Conservation (phyloP, 2,113 vertebrate genomes). For the Scophthalmus maximus region DNA sequence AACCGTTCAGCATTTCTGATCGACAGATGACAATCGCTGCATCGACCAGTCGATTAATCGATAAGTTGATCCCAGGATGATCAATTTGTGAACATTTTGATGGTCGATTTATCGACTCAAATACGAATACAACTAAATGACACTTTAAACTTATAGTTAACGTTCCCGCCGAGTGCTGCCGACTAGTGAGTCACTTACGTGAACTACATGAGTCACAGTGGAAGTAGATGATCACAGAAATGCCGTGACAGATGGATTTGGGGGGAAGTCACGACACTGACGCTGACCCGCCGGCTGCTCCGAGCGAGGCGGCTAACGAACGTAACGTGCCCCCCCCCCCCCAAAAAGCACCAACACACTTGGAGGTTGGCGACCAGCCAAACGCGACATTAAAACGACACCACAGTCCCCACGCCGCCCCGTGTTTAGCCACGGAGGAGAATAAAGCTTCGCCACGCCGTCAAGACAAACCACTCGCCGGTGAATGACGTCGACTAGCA, state of each 20-base stretch:
- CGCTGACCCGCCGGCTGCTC: background rate
- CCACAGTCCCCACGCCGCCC: accelerated
- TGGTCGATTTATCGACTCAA: too few species aligned
- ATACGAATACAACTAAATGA: too few species aligned
- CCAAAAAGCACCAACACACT: too few species aligned
- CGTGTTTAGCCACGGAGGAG: accelerated
- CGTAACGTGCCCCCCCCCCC: too few species aligned
- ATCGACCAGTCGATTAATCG: too few species aligned
- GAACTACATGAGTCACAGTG: background rate
- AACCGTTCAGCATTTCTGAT: too few species aligned
- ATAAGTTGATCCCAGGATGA: too few species aligned
- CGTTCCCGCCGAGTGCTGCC: background rate
- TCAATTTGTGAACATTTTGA: too few species aligned
- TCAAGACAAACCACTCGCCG: constrained; percentile 12
- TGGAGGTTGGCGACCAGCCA: too few species aligned
- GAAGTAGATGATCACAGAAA: constrained; percentile 1
- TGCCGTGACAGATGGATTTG: constrained; percentile 15
- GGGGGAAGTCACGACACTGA: constrained; percentile 54
- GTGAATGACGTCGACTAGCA: background rate
- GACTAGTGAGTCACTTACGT: background rate
- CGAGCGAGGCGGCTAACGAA: constrained; percentile 14
- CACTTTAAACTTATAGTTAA: too few species aligned
- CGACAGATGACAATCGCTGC: too few species aligned
- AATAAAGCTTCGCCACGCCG: background rate
- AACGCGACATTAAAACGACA: background rate